Evolutionary conservation across 1,140 invertebrate genomes (phyloP).

Genomic region (Eciton burchellii): DNA sequence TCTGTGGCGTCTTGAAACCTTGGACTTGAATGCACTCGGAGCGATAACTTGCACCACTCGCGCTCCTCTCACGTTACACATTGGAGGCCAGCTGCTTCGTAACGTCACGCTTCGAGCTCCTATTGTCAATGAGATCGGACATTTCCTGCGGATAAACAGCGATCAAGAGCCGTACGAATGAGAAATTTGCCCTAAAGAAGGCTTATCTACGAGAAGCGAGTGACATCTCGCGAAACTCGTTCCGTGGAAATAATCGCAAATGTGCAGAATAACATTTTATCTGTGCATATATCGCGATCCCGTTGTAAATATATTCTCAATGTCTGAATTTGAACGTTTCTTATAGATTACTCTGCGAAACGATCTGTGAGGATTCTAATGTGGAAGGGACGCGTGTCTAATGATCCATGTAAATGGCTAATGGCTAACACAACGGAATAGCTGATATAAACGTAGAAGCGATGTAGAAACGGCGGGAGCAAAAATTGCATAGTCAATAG

Average conservation of each 20-base stretch:
- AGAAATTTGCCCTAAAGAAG: neutral
- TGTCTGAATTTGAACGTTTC: no score
- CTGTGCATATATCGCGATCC: no score
- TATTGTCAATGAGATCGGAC: neutral
- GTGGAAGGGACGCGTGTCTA: no score
- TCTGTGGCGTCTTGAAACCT: slow-evolving; percentile 15
- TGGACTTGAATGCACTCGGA: slow-evolving; percentile 42
- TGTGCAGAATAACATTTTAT: neutral
- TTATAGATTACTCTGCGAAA: no score
- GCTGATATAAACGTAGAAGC: no score
- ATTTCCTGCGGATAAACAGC: neutral
- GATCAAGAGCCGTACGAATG: neutral
- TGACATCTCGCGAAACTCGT: neutral
- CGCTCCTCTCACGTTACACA: neutral
- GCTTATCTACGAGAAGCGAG: neutral
- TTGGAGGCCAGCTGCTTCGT: slow-evolving; percentile 15
- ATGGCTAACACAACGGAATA: no score
- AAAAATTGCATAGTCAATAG: neutral
- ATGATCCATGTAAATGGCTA: no score
- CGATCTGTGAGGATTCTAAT: no score
- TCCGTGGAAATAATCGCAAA: neutral
- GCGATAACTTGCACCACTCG: slow-evolving; percentile 1
- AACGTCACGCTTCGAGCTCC: neutral
- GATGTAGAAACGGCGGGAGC: no score
- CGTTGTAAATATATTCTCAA: no score